Evolutionary conservation across 2,888 invertebrate species (phyloP), one percentile per base, ranked within the genome.

Genomic region (Glyphotaelius pellucidus): DNA sequence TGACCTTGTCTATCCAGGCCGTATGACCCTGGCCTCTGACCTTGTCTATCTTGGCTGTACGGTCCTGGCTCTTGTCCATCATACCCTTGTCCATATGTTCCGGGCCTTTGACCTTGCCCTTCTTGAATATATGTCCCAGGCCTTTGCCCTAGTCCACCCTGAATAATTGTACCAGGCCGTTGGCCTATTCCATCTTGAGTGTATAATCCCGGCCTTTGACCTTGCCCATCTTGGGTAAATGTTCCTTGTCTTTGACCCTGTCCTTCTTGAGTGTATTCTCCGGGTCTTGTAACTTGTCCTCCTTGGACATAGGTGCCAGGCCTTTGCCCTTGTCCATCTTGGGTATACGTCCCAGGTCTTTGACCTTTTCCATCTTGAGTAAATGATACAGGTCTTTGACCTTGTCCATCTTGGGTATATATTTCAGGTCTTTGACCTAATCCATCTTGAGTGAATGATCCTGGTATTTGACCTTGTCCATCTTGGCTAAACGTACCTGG

Each of bases 341-440:
- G 35, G 35, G 15, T 85, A 19, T 25, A 85, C 3, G 15, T 4
- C 31, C 47, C 84, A 30, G 79, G 93, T 30, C 93, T 93, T 79
- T 90, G 83, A 15, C 85, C 80, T 67, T 30, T 84, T 47, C 47
- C 47, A 12, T 47, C 86, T 47, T 42, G 47, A 30, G 47, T 12
- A 12, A 42, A 86, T 86, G 35, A 2, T 9, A 47, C 47, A 12
- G 86, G 86, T 42, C n/a, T 25, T 25, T 86, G 30, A 47, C 52
- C 86, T 47, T 47, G n/a, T 86, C 86, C 47, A 52, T 42, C 25
- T 42, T 42, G 84, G 7, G 42, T 11, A 19, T 7, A 84, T n/a
- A 42, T 25, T 1, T 3, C 84, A 35, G 35, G 84, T 0, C 93
- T 93, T 79, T 91, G 81, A 15, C 86, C 86, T 31, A 52, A 52